A percentile compares a stretch with the other conserved stretches of the same genome.
Conservation (phyloP, 2,797 vertebrate genomes). For the Spea hammondii region DNA sequence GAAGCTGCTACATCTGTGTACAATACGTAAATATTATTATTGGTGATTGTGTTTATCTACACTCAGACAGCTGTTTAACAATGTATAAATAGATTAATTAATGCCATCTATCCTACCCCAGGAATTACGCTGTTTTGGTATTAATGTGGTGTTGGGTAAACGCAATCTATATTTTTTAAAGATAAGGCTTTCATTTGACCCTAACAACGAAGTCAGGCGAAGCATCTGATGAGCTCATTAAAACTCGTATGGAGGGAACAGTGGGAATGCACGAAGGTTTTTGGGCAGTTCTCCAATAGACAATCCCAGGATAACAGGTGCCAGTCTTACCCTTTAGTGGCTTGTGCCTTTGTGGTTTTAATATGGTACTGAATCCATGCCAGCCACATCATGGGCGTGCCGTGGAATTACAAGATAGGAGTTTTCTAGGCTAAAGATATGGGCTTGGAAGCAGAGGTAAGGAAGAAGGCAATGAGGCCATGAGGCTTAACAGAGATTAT, state of each 20-base stretch:
- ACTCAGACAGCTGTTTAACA: not conserved
- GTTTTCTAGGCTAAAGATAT: not conserved
- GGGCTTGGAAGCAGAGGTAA: not conserved
- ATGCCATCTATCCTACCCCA: not conserved
- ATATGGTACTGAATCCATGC: not conserved
- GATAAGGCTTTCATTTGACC: slow-evolving; percentile 24
- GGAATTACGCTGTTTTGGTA: not conserved
- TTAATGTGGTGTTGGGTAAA: not conserved
- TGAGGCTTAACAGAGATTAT: not conserved
- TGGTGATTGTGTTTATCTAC: not conserved
- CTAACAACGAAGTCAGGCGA: not conserved
- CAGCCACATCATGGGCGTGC: not conserved
- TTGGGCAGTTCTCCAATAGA: slow-evolving; percentile 24
- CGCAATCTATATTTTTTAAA: not conserved
- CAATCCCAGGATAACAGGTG: slow-evolving; percentile 33
- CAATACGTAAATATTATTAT: slow-evolving; percentile 21
- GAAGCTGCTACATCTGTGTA: slow-evolving; percentile 1
- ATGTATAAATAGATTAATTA: not conserved
- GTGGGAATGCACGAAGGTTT: slow-evolving; percentile 3
- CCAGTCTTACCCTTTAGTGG: slow-evolving; percentile 16
- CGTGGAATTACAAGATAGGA: not conserved
- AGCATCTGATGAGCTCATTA: slow-evolving; percentile 44
- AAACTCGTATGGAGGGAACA: slow-evolving; percentile 4
- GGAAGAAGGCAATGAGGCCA: not conserved
- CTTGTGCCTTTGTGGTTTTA: slow-evolving; percentile 5